A percentile compares a stretch with the other conserved stretches of the same genome.
These are phyloP conservation scores for Dinocampus coccinellae DNA, from an alignment of 2,888 invertebrate species.

Conservation along the genomic window DNA sequence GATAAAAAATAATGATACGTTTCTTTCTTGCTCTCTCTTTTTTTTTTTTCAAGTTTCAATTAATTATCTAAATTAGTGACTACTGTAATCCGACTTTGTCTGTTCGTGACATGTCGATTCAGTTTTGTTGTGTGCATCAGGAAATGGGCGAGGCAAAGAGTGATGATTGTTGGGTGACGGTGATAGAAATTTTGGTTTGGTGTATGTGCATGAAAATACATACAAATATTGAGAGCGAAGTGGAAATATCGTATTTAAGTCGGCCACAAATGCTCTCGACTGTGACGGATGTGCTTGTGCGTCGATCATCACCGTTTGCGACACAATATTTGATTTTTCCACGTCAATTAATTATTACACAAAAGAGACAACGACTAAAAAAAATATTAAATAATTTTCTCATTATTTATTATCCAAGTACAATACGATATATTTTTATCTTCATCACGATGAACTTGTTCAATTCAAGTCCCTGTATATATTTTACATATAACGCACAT, in stretches of 20 bases:
- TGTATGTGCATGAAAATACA: not conserved
- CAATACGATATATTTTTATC: not conserved
- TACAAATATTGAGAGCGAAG: not conserved
- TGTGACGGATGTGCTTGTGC: not conserved
- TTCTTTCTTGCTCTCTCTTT: not conserved
- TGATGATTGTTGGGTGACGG: not conserved
- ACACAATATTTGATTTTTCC: not conserved
- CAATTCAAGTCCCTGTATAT: not conserved
- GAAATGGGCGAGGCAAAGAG: not conserved
- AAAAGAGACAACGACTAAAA: not conserved
- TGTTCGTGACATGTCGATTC: constrained; percentile 8
- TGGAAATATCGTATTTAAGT: not conserved
- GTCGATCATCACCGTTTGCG: not conserved
- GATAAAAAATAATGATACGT: not conserved
- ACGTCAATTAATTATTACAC: not conserved
- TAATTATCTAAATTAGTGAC: not conserved
- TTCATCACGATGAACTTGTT: not conserved
- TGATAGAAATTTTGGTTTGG: not conserved
- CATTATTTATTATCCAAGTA: not conserved
- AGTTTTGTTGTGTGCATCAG: not conserved
- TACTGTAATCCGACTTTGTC: not conserved
- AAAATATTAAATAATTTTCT: not conserved
- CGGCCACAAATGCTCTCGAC: not conserved
- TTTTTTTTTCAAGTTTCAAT: not conserved
- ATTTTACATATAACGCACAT: constrained; percentile 4